Evolutionary conservation across 2,888 invertebrate genomes (phyloP).

Genomic region (Terebella lapidaria): DNA sequence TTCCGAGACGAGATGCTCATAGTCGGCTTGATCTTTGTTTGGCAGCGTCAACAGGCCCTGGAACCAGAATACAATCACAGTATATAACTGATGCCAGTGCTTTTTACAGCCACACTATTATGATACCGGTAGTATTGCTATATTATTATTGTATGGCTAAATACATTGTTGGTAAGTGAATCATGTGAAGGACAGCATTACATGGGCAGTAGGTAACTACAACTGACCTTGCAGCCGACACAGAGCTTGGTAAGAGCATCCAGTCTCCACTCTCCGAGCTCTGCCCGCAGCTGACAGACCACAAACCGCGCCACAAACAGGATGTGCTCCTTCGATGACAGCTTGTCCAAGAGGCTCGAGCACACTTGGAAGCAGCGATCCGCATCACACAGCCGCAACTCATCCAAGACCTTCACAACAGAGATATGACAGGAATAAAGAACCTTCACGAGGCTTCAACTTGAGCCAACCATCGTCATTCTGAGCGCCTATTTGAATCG

Average conservation of each 20-base stretch:
- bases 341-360: conserved; percentile 29
- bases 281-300: conserved; percentile 30
- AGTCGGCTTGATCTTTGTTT: conserved; percentile 30
- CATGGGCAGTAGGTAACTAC: no score
- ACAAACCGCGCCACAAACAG: conserved; percentile 41
- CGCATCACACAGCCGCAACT: conserved; percentile 21
- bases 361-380: conserved; percentile 35
- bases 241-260: conserved; percentile 31
- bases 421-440: no score
- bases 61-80: conserved; percentile 8
- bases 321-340: conserved; percentile 33
- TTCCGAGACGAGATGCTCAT: conserved; percentile 41
- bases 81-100: no score
- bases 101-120: no score
- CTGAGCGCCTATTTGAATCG: no score
- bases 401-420: conserved; percentile 33
- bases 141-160: no score
- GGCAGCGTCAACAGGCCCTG: conserved; percentile 45
- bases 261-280: conserved; percentile 23
- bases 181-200: not conserved
- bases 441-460: no score
- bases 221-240: conserved; percentile 44
- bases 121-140: no score
- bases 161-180: not conserved
- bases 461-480: no score